Evolutionary conservation across 2,797 vertebrate genomes (phyloP).

Genomic region (Falco novaeseelandiae): DNA sequence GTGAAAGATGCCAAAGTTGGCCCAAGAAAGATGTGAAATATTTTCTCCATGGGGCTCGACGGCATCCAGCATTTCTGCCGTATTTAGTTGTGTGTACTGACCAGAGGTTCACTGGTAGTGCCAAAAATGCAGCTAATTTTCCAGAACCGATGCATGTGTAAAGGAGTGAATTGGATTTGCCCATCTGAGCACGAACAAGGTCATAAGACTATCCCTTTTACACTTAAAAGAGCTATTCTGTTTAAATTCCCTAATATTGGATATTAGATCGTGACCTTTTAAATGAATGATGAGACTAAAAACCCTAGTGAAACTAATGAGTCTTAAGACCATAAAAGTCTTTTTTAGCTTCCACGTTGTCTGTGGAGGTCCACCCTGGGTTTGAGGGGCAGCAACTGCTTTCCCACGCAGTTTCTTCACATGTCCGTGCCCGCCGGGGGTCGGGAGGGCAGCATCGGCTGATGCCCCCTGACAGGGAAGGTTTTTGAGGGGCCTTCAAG

Average conservation of each 20-base stretch:
- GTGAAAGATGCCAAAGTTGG: background rate
- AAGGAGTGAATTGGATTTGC: background rate
- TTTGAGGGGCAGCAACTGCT: background rate
- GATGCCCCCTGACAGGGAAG: background rate
- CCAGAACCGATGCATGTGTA: fast-evolving
- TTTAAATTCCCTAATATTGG: background rate
- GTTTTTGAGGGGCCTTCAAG: background rate
- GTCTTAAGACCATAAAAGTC: background rate
- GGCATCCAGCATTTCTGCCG: background rate
- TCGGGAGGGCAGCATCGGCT: background rate
- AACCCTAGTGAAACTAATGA: background rate
- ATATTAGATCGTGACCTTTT: background rate
- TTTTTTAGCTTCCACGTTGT: background rate
- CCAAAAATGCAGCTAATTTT: background rate
- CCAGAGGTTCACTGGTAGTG: background rate
- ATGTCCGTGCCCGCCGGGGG: background rate
- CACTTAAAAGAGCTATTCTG: background rate
- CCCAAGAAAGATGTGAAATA: background rate
- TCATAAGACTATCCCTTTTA: background rate
- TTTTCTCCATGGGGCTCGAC: background rate
- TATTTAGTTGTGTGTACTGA: background rate
- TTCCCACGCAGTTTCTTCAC: background rate
- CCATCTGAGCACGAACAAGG: background rate
- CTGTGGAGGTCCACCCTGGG: background rate
- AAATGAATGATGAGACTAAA: background rate